Evolutionary conservation across 2,113 vertebrate genomes (phyloP), one percentile per base, ranked within the genome.

Genomic region (Tinamus guttatus): DNA sequence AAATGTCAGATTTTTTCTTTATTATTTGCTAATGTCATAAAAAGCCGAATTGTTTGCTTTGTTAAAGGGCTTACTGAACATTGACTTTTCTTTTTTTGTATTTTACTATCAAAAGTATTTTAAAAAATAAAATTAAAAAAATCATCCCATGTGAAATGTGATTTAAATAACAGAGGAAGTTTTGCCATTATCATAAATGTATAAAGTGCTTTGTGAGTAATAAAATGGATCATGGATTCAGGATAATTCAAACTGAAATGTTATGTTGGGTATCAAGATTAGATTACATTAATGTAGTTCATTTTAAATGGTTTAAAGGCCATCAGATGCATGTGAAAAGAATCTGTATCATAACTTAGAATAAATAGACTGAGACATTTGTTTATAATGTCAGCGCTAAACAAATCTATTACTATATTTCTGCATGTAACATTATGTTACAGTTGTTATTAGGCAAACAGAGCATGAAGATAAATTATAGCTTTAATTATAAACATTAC

Each of bases 161-260:
- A 98, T 98, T 98, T 98, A 98, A 98, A 98, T 98, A 98, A 98
- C 98, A 98, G 97, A 98, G 93, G 96, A 98, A 98, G 97, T 97
- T 98, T 98, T 98, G 96, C 97, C 96, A 98, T 98, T 98, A 98
- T 97, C 97, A 98, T 98, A 98, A 98, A 98, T 98, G 97, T 98
- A 98, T 98, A 97, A 98, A 98, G 97, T 98, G 97, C 97, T 98
- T 98, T 98, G 98, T 97, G 97, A 98, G 98, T 98, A 98, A 98
- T 98, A 98, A 98, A 98, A 98, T 98, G 98, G 98, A 98, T 98
- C 98, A 98, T 98, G 97, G 97, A 98, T 98, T 98, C 98, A 93
- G 97, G 98, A 98, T 98, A 98, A 98, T 98, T 98, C 98, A 98
- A 98, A 98, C 98, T 98, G 98, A 98, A 98, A 98, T 98, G 97